phyloP scores from a whole-genome alignment of 2,888 invertebrate genomes.

The Nycteola revayana region DNA sequence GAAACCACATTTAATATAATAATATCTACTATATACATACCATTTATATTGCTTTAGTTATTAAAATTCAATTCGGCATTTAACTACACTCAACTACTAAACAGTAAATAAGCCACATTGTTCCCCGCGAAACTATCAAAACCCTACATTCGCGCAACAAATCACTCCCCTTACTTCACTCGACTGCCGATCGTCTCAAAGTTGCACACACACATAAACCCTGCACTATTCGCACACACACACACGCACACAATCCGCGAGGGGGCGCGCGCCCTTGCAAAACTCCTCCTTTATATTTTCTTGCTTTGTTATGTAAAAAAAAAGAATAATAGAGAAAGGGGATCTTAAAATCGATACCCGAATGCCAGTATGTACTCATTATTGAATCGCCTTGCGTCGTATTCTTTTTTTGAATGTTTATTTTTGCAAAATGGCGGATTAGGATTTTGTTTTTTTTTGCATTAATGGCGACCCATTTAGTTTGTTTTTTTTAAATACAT shows the following conservation, averaged over 20 bases:
- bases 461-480: too few relatives aligned
- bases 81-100: too few relatives aligned
- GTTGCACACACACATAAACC: slow-evolving; percentile 48
- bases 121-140: slow-evolving; percentile 42
- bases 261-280: slow-evolving; percentile 70
- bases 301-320: slow-evolving; percentile 79
- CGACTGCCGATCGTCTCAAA: slow-evolving; percentile 76
- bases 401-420: slow-evolving; percentile 29
- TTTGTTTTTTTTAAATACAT: too few relatives aligned
- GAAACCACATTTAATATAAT: too few relatives aligned
- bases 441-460: slow-evolving; percentile 3
- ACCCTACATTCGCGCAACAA: slow-evolving; percentile 35
- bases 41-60: too few relatives aligned
- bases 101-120: not conserved
- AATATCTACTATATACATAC: too few relatives aligned
- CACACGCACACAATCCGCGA: slow-evolving; percentile 36
- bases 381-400: slow-evolving; percentile 26
- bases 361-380: slow-evolving; percentile 60
- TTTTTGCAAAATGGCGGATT: slow-evolving; percentile 18
- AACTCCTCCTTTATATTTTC: slow-evolving; percentile 80
- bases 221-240: slow-evolving; percentile 36
- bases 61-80: too few relatives aligned
- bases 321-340: slow-evolving; percentile 79
- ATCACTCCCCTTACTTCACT: slow-evolving; percentile 72
- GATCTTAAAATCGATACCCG: slow-evolving; percentile 76